A percentile compares a stretch with the other conserved stretches of the same genome.
Evolutionary conservation across 92 coral and sea anemone genomes (phyloP).

Genomic region (Actinernus sp.): DNA sequence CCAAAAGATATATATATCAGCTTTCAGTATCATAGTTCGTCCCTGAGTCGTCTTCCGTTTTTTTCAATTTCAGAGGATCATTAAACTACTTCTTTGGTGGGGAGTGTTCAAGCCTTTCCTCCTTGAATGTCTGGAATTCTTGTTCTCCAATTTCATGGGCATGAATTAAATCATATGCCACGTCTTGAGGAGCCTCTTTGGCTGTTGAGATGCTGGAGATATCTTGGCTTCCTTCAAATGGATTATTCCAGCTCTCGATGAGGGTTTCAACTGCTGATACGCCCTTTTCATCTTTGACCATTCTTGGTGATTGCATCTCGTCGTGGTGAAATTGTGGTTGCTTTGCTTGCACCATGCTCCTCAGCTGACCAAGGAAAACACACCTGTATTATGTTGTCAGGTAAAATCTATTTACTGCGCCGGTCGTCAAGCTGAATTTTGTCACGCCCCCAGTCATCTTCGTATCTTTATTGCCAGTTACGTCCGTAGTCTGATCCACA

Average conservation of each 20-base stretch:
- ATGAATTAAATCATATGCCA: constrained; percentile 20
- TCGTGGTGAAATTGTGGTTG: constrained; percentile 37
- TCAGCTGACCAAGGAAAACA: constrained; percentile 27
- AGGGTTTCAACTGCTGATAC: constrained; percentile 50
- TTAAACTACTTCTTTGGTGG: constrained; percentile 46
- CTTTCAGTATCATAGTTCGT: constrained; percentile 33
- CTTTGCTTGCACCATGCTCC: constrained; percentile 37
- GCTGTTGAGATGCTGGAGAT: constrained; percentile 53
- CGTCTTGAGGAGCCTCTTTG: constrained; percentile 49
- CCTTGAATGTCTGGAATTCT: constrained; percentile 25
- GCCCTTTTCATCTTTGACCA: constrained; percentile 39
- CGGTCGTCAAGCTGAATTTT: constrained; percentile 39
- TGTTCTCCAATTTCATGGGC: constrained; percentile 28
- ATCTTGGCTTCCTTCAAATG: constrained; percentile 29
- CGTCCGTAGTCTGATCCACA: constrained; percentile 64
- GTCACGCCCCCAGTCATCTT: constrained; percentile 46
- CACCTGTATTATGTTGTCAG: constrained; percentile 66
- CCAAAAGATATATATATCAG: constrained; percentile 50
- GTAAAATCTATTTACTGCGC: constrained; percentile 51
- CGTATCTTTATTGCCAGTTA: constrained; percentile 54
- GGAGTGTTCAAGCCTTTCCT: constrained; percentile 32
- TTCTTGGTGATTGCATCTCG: constrained; percentile 51
- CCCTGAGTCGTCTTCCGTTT: constrained; percentile 41
- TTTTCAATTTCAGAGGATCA: constrained; percentile 35
- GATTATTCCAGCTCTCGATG: constrained; percentile 55